Conservation (phyloP, 1,140 invertebrate species). For the Onthophagus taurus region DNA sequence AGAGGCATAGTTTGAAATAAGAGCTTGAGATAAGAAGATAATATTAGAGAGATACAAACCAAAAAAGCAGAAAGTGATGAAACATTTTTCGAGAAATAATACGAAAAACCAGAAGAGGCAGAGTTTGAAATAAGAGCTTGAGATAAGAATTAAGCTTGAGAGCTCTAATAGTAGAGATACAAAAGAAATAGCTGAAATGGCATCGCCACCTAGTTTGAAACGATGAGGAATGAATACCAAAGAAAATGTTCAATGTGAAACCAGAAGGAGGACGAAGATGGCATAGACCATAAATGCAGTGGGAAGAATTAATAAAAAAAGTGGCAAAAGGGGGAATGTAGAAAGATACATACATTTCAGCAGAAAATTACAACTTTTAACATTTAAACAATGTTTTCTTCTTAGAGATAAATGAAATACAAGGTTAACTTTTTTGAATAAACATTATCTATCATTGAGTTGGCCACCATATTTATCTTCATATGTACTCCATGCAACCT, state of each 20-base stretch:
- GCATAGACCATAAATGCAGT: background rate
- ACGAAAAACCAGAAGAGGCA: background rate
- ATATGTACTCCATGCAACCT: too few relatives aligned
- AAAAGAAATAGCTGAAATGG: background rate
- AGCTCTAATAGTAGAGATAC: background rate
- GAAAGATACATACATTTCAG: too few relatives aligned
- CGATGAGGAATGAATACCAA: too few relatives aligned
- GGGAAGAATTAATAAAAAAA: background rate
- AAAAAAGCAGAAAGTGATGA: background rate
- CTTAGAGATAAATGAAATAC: background rate
- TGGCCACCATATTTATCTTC: too few relatives aligned
- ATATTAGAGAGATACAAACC: background rate
- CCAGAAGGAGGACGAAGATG: background rate
- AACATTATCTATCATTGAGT: background rate
- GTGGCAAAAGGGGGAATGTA: background rate
- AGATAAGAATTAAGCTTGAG: too few relatives aligned
- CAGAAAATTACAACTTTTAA: too few relatives aligned
- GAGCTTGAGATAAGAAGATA: background rate
- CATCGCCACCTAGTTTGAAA: background rate
- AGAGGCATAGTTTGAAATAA: too few relatives aligned
- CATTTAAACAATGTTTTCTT: background rate
- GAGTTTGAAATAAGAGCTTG: too few relatives aligned
- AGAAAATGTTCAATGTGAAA: too few relatives aligned
- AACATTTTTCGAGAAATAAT: too few relatives aligned
- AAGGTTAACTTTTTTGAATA: background rate